Conservation (phyloP, 2,113 vertebrate genomes). For the Eolophus roseicapilla region DNA sequence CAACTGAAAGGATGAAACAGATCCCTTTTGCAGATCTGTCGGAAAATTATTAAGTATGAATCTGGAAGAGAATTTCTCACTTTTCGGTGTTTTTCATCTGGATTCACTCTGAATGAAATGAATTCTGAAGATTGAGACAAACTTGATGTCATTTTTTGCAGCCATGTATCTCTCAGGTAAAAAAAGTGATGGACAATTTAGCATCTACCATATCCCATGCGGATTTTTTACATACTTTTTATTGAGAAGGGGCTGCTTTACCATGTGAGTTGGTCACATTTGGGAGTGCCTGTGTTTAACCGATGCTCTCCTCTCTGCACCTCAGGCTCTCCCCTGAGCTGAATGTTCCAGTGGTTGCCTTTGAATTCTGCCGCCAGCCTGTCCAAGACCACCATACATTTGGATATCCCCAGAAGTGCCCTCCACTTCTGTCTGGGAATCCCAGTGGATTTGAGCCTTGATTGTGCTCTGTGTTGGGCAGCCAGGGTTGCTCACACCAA, state of each 20-base stretch:
- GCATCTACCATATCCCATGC: background rate
- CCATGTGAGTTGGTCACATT: background rate
- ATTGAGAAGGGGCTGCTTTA: background rate
- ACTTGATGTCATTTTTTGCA: background rate
- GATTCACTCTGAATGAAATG: background rate
- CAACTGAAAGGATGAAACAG: background rate
- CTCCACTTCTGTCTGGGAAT: background rate
- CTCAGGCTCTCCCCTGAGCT: background rate
- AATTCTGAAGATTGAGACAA: background rate
- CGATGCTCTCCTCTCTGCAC: background rate
- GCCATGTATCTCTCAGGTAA: rapidly evolving
- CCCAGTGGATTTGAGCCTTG: background rate
- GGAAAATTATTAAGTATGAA: background rate
- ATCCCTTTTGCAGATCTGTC: background rate
- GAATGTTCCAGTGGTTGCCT: background rate
- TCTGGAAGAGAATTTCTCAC: background rate
- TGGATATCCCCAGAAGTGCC: background rate
- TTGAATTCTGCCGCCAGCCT: background rate
- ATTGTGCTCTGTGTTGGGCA: rapidly evolving
- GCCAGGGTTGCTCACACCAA: background rate
- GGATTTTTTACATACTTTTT: background rate
- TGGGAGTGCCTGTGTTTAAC: background rate
- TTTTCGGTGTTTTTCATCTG: background rate
- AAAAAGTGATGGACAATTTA: background rate
- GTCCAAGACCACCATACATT: background rate